Base-by-base conservation (phyloP, 2,797 vertebrate genomes). In the Amblyopsis hoosieri region DNA sequence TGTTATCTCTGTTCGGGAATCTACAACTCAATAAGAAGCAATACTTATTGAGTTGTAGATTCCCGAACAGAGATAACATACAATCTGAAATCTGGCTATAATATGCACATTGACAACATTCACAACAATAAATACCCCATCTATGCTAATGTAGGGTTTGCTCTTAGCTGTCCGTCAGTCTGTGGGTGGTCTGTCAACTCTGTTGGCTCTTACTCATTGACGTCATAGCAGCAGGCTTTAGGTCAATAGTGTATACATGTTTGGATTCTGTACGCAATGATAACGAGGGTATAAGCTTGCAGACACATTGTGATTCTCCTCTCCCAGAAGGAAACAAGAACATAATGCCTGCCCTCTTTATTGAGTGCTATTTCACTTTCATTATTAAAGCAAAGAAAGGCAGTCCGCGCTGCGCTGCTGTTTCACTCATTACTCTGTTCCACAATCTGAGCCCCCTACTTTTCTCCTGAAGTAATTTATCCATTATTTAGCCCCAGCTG, bases 401-500 rank as follows among this genome's bases (percentile, higher is more conserved):
- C 56, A 62, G 63, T 23, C 47, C 3, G n/a, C n/a, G 48, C 50
- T 15, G 60, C 37, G 19, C 37, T 0, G 11, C 12, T 56, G 48
- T 67, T 71, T 67, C 37, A 50, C 59, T 57, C 58, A n/a, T 76
- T 79, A 66, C 70, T 66, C 46, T 1, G 19, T 65, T 74, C 76
- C 45, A 47, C 58, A 57, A 70, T 52, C 58, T n/a, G 31, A 65
- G 56, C 64, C 69, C 66, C 67, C 50, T 33, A 55, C 68, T 70
- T 75, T 71, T 45, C 31, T 65, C 76, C 54, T 71, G 64, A 74
- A 80, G 69, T 65, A 72, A 78, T 78, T 68, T 81, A 68, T 83
- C 76, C 76, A 66, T 81, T 84, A 87, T 87, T 89, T 87, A 86
- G 67, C 67, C 52, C 53, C 54, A 72, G 45, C 47, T 11, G 45